Conservation (phyloP, 2,113 vertebrate species). For the Psophia crepitans region DNA sequence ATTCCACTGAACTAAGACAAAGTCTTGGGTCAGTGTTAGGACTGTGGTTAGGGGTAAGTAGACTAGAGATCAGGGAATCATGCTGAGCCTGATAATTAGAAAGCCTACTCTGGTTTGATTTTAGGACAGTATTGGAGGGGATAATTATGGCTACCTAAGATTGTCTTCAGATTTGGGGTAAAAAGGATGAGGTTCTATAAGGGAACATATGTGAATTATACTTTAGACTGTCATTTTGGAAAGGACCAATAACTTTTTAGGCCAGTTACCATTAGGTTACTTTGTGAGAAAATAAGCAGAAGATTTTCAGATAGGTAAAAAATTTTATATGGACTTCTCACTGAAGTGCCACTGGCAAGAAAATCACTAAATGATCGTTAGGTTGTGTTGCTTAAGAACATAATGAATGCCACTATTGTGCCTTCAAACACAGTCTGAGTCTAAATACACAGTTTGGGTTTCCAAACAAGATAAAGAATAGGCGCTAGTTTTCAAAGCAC, state of each 20-base stretch:
- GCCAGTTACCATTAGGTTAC: not conserved
- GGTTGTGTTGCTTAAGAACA: not conserved
- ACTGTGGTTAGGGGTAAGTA: not conserved
- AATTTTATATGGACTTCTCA: not conserved
- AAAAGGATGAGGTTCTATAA: not conserved
- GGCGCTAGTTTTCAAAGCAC: not conserved
- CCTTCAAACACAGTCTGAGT: not conserved
- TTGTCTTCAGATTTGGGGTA: not conserved
- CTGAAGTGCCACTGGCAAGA: not conserved
- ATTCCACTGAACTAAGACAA: not conserved
- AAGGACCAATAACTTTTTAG: not conserved
- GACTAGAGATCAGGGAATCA: not conserved
- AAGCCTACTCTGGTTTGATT: not conserved
- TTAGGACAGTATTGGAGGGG: not conserved
- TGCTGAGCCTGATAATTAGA: not conserved
- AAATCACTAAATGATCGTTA: not conserved
- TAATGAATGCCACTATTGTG: not conserved
- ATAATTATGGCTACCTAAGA: not conserved
- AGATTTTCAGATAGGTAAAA: not conserved
- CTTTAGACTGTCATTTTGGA: not conserved
- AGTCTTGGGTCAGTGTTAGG: not conserved
- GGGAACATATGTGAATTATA: not conserved
- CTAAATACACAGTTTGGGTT: not conserved
- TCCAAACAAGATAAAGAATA: not conserved
- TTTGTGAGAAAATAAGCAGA: not conserved